These are phyloP conservation scores for Scarus forsteni DNA, from an alignment of 2,797 vertebrate genomes.

Conservation along the genomic window DNA sequence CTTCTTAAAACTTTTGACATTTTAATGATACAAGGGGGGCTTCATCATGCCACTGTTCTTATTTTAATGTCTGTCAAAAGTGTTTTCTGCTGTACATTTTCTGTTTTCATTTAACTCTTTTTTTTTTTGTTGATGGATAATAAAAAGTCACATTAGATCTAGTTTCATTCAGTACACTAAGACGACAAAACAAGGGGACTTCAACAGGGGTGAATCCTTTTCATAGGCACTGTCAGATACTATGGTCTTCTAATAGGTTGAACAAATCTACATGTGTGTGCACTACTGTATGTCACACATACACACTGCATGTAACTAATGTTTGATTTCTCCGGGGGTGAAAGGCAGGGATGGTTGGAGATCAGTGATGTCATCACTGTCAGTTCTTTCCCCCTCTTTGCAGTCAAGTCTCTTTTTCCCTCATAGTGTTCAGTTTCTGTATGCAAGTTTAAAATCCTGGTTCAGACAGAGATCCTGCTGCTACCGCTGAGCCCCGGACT, in stretches of 20 bases:
- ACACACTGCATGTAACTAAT: conserved; percentile 59
- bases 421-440: conserved; percentile 55
- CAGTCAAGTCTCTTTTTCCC: conserved; percentile 42
- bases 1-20: too few relatives aligned
- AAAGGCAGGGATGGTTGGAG: conserved; percentile 68
- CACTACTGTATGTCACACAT: conserved; percentile 59
- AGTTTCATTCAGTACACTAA: not conserved
- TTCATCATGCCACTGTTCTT: too few relatives aligned
- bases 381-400: conserved; percentile 30
- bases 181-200: conserved; percentile 7
- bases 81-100: not conserved
- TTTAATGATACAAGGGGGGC: too few relatives aligned
- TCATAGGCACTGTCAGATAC: conserved; percentile 16
- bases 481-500: conserved; percentile 61
- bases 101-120: not conserved
- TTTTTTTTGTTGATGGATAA: not conserved
- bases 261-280: conserved; percentile 56
- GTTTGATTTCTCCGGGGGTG: conserved; percentile 56
- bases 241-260: conserved; percentile 29
- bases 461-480: conserved; percentile 65
- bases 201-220: not conserved
- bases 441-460: conserved; percentile 62
- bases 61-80: too few relatives aligned
- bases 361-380: conserved; percentile 58
- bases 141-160: not conserved